Base-by-base conservation (phyloP, 2,888 invertebrate genomes). In the Amblyteles armatorius region DNA sequence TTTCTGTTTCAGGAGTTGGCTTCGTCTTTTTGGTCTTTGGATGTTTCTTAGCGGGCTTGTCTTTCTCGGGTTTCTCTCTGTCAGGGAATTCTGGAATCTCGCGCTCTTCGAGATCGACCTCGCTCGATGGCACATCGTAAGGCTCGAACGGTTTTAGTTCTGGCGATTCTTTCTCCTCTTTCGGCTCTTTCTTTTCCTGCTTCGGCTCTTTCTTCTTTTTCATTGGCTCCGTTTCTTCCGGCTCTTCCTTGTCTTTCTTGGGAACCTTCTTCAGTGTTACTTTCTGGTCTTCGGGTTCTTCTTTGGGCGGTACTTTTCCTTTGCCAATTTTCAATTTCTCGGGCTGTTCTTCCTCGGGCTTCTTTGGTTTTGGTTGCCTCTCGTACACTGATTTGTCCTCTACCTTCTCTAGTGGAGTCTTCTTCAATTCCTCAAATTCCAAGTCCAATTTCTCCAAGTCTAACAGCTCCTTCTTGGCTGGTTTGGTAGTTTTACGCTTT, bases 181-280 rank as follows among this genome's bases (percentile, higher is more conserved):
- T 88, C 78, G 93, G 90, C 80, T 93, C 94, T 69, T 86, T 88
- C 11, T 89, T 87, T 13, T 79, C 83, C 22, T 84, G 79, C 73
- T 89, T 88, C 7, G 83, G 87, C 87, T 88, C 89, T 80, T 91
- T 92, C 52, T 91, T 89, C 9, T 91, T 90, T 87, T 94, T 95
- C 74, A 48, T n/a, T 22, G 65, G 40, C 19, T 83, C 74, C 3
- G 16, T 9, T 9, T 78, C 74, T 71, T 92, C 90, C 77, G 93
- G 90, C 73, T 93, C 94, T 82, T 91, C 92, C 33, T 91, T 88
- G 2, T 91, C 90, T 86, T 94, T 95, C 69, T 94, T 90, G 1
- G 95, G 95, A 79, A 94, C 93, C 89, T 95, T 95, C 90, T 95
- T 96, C 19, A 95, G 91, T 1, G 50, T 79, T 33, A 84, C 67